Conservation (phyloP, 2,888 invertebrate species). For the Autographa gamma region DNA sequence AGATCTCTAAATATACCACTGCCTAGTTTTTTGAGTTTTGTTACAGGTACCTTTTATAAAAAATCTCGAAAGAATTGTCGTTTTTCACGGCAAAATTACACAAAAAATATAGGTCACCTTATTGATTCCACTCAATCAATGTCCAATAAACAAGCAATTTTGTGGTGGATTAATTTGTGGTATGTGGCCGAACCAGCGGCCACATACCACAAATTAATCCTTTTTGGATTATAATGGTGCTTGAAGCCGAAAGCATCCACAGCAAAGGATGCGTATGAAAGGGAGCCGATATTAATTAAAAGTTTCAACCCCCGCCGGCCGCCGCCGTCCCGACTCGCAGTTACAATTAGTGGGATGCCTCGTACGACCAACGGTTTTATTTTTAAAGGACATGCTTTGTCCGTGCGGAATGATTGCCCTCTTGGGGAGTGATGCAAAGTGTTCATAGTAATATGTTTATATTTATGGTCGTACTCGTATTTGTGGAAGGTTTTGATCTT, state of each 20-base stretch:
- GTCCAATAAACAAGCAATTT: constrained; percentile 1
- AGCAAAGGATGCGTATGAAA: constrained; percentile 47
- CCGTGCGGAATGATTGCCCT: not conserved
- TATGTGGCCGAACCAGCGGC: constrained; percentile 11
- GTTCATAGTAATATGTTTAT: not conserved
- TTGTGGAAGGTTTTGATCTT: not conserved
- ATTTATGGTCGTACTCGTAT: not conserved
- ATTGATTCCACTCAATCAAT: not conserved
- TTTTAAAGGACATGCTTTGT: constrained; percentile 50
- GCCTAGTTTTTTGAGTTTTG: not conserved
- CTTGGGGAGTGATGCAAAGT: constrained; percentile 1
- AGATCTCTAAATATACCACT: not conserved
- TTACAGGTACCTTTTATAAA: no score
- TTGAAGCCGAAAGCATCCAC: constrained; percentile 43
- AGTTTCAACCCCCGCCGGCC: constrained; percentile 51
- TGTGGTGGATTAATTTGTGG: no score
- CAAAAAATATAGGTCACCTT: not conserved
- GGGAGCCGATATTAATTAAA: constrained; percentile 61
- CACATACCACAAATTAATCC: constrained; percentile 42
- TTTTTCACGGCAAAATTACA: not conserved
- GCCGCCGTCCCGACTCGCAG: constrained; percentile 37
- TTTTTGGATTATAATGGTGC: constrained; percentile 34
- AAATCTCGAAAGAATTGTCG: no score
- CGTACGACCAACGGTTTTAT: constrained; percentile 39
- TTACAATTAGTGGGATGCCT: constrained; percentile 55